These are phyloP conservation scores for Hippolais icterina DNA, from an alignment of 2,113 vertebrate genomes.

Conservation along the genomic window DNA sequence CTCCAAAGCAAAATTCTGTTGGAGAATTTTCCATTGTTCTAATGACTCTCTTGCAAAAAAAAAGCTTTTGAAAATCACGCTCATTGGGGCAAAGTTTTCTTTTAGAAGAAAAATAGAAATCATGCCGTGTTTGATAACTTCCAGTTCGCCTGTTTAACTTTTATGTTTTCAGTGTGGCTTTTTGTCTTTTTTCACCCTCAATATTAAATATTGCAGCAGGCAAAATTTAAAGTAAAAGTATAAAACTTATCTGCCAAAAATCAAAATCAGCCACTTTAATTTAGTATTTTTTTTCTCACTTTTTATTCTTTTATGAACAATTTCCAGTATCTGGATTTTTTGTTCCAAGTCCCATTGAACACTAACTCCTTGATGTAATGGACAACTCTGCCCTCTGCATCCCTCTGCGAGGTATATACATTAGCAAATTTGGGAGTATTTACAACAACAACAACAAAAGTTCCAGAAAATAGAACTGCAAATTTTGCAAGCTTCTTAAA, in stretches of 20 bases:
- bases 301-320: not conserved
- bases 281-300: not conserved
- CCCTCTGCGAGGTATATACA: not conserved
- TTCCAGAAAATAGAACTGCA: not conserved
- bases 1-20: not conserved
- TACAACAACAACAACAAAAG: not conserved
- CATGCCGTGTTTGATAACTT: not conserved
- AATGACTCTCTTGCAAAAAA: not conserved
- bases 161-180: not conserved
- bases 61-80: not conserved
- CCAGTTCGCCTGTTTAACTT: not conserved
- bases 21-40: not conserved
- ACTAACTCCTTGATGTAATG: not conserved
- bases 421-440: not conserved
- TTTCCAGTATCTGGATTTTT: not conserved
- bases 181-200: no score
- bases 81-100: not conserved
- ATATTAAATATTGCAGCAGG: not conserved
- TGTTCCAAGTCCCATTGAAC: not conserved
- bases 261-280: not conserved
- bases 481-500: not conserved
- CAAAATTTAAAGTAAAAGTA: not conserved
- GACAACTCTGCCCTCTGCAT: accelerated
- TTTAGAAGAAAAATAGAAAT: not conserved
- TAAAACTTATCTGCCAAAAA: not conserved